Evolutionary conservation across 2,888 invertebrate genomes (phyloP).

Genomic region (Microplitis manilae): DNA sequence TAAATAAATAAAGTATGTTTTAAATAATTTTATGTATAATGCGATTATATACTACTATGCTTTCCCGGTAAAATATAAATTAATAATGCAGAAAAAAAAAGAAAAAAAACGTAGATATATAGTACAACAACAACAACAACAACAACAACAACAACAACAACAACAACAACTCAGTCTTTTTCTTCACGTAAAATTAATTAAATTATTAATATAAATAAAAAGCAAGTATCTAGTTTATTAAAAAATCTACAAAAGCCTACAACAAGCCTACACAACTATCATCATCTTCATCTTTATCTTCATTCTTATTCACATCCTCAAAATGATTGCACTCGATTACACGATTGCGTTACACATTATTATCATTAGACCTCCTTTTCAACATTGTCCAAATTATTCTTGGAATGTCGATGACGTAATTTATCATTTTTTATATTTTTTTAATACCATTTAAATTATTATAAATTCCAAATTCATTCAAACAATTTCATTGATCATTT

Average conservation of each 20-base stretch:
- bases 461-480: background rate
- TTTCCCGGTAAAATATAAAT: too few relatives aligned
- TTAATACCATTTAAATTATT: background rate
- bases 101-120: too few relatives aligned
- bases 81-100: too few relatives aligned
- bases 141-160: too few relatives aligned
- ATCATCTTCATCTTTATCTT: conserved; percentile 69
- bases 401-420: background rate
- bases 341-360: conserved; percentile 66
- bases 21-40: too few relatives aligned
- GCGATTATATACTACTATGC: too few relatives aligned
- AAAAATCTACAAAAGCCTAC: conserved; percentile 48
- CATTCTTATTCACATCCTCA: conserved; percentile 51
- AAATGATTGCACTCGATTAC: conserved; percentile 69
- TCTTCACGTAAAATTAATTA: too few relatives aligned
- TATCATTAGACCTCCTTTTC: conserved; percentile 47
- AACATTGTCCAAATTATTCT: background rate
- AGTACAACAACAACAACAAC: too few relatives aligned
- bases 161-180: too few relatives aligned
- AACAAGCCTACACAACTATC: background rate
- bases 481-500: conserved; percentile 13
- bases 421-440: background rate
- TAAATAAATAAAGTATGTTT: too few relatives aligned
- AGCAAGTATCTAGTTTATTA: conserved; percentile 59
- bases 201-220: conserved; percentile 23